Conservation (phyloP, 1,140 invertebrate genomes). For the Drosophila baimaii region DNA sequence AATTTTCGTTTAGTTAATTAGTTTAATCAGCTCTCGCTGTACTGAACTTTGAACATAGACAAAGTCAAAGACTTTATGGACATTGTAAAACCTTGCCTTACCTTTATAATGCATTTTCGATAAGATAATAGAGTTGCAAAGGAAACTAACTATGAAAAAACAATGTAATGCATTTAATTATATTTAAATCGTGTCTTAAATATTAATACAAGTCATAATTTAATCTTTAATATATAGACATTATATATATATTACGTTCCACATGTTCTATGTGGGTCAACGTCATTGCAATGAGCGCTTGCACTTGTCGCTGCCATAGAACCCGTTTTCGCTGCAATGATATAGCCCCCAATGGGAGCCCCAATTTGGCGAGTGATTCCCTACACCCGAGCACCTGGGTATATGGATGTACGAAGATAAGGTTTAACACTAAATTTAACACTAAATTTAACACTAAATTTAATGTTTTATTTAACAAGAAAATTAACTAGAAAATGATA, state of each 20-base stretch:
- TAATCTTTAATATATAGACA: too few species aligned
- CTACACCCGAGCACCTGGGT: slow-evolving; percentile 1
- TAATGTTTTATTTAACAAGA: not conserved
- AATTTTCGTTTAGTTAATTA: slow-evolving; percentile 4
- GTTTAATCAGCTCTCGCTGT: not conserved
- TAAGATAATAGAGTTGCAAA: not conserved
- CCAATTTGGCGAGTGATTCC: slow-evolving; percentile 21
- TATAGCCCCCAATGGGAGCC: slow-evolving; percentile 6
- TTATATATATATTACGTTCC: not conserved
- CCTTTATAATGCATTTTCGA: not conserved
- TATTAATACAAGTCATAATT: too few species aligned
- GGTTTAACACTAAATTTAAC: not conserved
- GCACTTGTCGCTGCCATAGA: slow-evolving; percentile 15
- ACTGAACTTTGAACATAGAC: slow-evolving; percentile 2
- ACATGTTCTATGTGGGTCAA: slow-evolving; percentile 36
- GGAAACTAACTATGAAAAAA: not conserved
- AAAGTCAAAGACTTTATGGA: not conserved
- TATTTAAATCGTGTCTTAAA: too few species aligned
- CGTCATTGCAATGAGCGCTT: slow-evolving; percentile 15
- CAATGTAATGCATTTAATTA: too few species aligned
- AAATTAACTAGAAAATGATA: not conserved
- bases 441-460: too few species aligned
- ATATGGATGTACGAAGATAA: not conserved
- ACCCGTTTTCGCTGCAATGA: slow-evolving; percentile 29
- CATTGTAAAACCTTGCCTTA: not conserved